A percentile compares a stretch with the other conserved stretches of the same genome.
These are phyloP conservation scores for Xenentodon cancila DNA, from an alignment of 2,797 vertebrate species.

Conservation along the genomic window DNA sequence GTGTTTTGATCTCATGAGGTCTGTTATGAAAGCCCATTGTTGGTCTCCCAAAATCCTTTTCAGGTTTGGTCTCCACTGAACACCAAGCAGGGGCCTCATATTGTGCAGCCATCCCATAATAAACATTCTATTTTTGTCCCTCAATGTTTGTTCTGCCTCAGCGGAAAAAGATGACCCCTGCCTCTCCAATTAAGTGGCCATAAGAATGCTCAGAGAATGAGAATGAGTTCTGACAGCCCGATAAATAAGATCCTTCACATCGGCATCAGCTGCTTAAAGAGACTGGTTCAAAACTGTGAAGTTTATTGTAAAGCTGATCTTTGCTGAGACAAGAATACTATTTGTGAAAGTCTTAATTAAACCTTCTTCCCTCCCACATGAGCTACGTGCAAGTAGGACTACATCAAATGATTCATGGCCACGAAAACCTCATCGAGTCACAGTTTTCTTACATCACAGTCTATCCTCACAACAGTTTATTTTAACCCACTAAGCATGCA, in stretches of 20 bases:
- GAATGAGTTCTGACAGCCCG: slow-evolving; percentile 38
- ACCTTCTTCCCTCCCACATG: too few species aligned
- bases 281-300: slow-evolving; percentile 22
- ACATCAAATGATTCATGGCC: too few species aligned
- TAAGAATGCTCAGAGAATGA: slow-evolving; percentile 48
- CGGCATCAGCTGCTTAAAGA: slow-evolving; percentile 35
- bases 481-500: too few species aligned
- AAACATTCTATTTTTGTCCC: slow-evolving; percentile 69
- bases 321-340: slow-evolving; percentile 25
- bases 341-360: slow-evolving; percentile 48
- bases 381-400: too few species aligned
- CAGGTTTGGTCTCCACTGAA: slow-evolving; percentile 44
- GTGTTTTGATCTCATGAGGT: slow-evolving; percentile 11
- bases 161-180: slow-evolving; percentile 52
- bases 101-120: slow-evolving; percentile 66
- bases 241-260: slow-evolving; percentile 47
- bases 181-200: slow-evolving; percentile 70
- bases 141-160: slow-evolving; percentile 64
- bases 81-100: slow-evolving; percentile 64
- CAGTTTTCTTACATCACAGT: too few species aligned
- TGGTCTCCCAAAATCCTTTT: slow-evolving; percentile 28
- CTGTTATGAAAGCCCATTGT: slow-evolving; percentile 25
- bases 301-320: slow-evolving; percentile 19
- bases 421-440: too few species aligned
- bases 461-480: too few species aligned